These are phyloP conservation scores for Syndactyla subalaris DNA, from an alignment of 2,797 vertebrate genomes.

Conservation along the genomic window DNA sequence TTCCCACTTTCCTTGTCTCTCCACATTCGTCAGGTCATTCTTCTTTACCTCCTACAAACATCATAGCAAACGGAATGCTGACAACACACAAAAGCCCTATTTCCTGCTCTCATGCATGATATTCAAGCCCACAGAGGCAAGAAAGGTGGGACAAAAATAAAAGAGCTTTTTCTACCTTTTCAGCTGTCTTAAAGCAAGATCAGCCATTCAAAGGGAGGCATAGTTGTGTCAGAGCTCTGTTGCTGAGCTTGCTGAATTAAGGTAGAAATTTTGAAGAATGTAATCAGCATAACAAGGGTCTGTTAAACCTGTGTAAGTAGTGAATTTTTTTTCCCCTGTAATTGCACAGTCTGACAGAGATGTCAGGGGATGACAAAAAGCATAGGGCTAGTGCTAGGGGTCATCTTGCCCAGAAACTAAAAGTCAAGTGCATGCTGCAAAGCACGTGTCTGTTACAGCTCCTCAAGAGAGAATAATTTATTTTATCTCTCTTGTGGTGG, in stretches of 20 bases:
- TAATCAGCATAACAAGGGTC: not conserved
- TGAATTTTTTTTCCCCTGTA: not conserved
- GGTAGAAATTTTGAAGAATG: not conserved
- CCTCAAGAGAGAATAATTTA: not conserved
- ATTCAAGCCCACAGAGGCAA: not conserved
- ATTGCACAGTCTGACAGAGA: not conserved
- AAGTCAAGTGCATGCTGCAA: not conserved
- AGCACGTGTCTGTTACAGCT: not conserved
- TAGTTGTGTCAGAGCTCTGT: not conserved
- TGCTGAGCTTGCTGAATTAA: not conserved
- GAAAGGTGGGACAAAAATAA: not conserved
- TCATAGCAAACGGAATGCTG: not conserved
- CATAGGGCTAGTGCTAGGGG: not conserved
- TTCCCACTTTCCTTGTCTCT: not conserved
- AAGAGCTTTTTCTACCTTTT: not conserved
- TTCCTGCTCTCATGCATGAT: not conserved
- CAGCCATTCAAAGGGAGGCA: not conserved
- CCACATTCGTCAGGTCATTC: not conserved
- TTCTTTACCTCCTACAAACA: not conserved
- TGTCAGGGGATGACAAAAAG: not conserved
- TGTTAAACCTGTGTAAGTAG: not conserved
- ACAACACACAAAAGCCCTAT: not conserved
- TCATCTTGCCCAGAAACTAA: not conserved
- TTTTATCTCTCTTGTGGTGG: not conserved
- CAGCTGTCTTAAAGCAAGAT: not conserved